These are phyloP conservation scores for Drosophila eugracilis DNA, from an alignment of 1,140 invertebrate genomes.

Conservation along the genomic window DNA sequence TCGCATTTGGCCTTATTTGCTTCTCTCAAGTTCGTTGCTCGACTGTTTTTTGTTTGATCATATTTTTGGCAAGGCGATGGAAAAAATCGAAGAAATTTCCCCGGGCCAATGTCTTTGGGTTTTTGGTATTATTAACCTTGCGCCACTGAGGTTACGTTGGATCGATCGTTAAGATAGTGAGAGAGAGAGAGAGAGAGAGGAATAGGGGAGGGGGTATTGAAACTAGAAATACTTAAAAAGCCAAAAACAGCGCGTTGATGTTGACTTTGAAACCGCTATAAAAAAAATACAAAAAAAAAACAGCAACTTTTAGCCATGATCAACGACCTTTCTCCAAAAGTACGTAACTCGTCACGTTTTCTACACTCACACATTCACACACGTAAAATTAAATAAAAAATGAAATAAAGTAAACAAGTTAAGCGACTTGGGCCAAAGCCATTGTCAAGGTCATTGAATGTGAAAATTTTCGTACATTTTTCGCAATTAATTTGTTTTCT, in stretches of 20 bases:
- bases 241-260: conserved; percentile 63
- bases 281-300: conserved; percentile 23
- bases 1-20: conserved; percentile 9
- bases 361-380: conserved; percentile 62
- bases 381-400: conserved; percentile 14
- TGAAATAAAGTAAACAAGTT: conserved; percentile 35
- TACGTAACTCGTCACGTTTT: conserved; percentile 79
- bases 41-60: conserved; percentile 6
- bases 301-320: conserved; percentile 62
- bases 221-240: conserved; percentile 76
- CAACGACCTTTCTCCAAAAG: conserved; percentile 80
- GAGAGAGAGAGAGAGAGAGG: background rate
- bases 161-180: background rate
- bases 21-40: conserved; percentile 25
- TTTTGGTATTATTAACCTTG: conserved; percentile 27
- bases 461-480: conserved; percentile 69
- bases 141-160: conserved; percentile 9
- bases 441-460: conserved; percentile 81
- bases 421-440: conserved; percentile 60
- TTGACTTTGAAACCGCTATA: conserved; percentile 76
- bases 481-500: conserved; percentile 70
- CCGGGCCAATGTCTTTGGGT: conserved; percentile 22
- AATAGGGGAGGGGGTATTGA: conserved; percentile 23
- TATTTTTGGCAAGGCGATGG: conserved; percentile 22
- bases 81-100: conserved; percentile 35